A percentile compares a stretch with the other conserved stretches of the same genome.
Evolutionary conservation across 2,113 vertebrate genomes (phyloP).

Genomic region (Penelope pileata): DNA sequence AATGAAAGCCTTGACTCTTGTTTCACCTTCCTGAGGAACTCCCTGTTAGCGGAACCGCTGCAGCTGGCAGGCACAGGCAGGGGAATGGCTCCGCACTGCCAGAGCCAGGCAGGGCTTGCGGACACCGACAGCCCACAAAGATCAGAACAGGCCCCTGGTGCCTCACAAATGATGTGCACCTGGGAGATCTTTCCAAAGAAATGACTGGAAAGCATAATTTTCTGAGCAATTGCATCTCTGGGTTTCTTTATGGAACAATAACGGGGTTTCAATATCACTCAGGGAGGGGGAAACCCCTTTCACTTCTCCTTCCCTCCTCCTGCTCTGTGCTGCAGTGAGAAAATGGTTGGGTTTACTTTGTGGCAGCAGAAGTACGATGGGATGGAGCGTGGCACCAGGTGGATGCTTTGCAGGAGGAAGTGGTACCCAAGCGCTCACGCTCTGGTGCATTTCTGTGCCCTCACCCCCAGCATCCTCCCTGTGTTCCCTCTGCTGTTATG

Average conservation of each 20-base stretch:
- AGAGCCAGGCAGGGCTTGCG: neutral
- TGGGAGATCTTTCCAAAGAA: neutral
- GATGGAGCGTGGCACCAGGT: neutral
- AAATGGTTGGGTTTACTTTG: neutral
- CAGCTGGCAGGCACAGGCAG: neutral
- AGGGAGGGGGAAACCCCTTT: neutral
- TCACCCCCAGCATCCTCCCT: neutral
- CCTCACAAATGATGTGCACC: neutral
- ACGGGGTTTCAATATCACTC: neutral
- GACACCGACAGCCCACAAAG: neutral
- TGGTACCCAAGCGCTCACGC: neutral
- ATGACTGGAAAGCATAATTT: neutral
- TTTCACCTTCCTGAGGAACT: constrained; percentile 53
- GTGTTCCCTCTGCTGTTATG: neutral
- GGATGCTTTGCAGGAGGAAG: neutral
- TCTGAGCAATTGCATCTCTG: neutral
- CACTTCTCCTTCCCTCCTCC: neutral
- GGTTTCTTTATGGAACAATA: neutral
- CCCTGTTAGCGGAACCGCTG: constrained; percentile 9
- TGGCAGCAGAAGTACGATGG: neutral
- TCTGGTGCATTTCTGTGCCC: neutral
- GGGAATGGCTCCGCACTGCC: neutral
- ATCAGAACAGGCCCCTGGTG: neutral
- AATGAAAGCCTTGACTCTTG: constrained; percentile 62
- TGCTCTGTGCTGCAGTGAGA: neutral